These are phyloP conservation scores for Morpho achilles DNA, from an alignment of 2,888 invertebrate genomes.

Conservation along the genomic window DNA sequence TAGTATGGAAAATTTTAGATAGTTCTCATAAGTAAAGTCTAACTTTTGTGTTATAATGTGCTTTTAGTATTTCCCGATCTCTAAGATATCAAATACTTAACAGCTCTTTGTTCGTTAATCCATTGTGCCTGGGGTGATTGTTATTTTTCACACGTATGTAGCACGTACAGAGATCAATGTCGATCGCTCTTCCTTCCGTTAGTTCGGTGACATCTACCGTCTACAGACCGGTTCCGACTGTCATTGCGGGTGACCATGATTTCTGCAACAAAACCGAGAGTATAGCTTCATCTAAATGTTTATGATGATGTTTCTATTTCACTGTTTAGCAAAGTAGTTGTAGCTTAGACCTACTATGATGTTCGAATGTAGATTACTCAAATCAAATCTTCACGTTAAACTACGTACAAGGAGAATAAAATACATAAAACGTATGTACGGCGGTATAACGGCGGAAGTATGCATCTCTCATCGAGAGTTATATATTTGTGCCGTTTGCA, in stretches of 20 bases:
- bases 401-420: no score
- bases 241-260: constrained; percentile 36
- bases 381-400: no score
- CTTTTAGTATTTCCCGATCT: no score
- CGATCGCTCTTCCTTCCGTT: constrained; percentile 64
- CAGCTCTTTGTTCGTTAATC: constrained; percentile 13
- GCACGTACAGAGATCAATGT: constrained; percentile 30
- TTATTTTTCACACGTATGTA: constrained; percentile 23
- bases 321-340: not conserved
- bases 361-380: no score
- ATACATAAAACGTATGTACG: no score
- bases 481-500: no score
- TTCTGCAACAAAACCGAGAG: not conserved
- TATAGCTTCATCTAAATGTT: not conserved
- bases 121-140: constrained; percentile 8
- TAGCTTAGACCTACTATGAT: not conserved
- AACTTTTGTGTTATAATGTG: not conserved
- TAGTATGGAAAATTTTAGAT: no score
- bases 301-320: not conserved
- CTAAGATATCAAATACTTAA: no score
- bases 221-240: constrained; percentile 43
- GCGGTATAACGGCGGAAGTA: no score
- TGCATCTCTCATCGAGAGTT: no score
- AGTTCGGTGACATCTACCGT: constrained; percentile 39
- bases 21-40: not conserved